Evolutionary conservation across 2,888 invertebrate species (phyloP), one percentile per base, ranked within the genome.

Genomic region (Erpobdella octoculata): DNA sequence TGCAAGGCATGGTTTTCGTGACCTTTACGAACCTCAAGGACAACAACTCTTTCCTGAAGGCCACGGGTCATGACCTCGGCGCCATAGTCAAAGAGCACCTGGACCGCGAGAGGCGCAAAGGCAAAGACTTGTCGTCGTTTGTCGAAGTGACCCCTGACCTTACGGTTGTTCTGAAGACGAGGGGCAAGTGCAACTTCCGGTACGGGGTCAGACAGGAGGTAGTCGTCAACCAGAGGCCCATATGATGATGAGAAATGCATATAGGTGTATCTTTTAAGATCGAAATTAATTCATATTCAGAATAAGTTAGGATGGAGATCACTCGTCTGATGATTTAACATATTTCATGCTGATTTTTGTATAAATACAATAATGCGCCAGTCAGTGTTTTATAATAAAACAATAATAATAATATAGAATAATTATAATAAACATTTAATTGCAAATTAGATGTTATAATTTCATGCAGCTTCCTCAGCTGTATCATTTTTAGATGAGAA

Each of bases 141-240:
- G 69, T 69, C 4, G 46, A 31, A 18, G 31, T 69, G 15, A 46
- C 38, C 21, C n/a, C 15, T 2, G 71, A 72, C n/a, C 53, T 59
- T 25, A 36, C 41, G 2, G 73, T 76, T 15, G 31, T 65, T 12
- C 41, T 73, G 1, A 59, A 25, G 28, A 76, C 77, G 1, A 73
- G 66, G 53, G 78, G 78, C 8, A 37, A 48, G 21, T 76, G 75
- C 69, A 67, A 75, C 36, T 77, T 78, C 71, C 64, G 78, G 37
- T 75, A 74, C 65, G 78, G 78, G n/a, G 61, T 77, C 35, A 74
- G 75, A 62, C 78, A 78, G 66, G 73, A 77, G 64, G 75, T 76
- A 15, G 65, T 61, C 37, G 74, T 76, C 35, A 48, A 72, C 33
- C 72, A 76, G 37, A 64, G 38, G 25, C 72, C 73, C 18, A 38